A percentile compares a stretch with the other conserved stretches of the same genome.
These are phyloP conservation scores for Parazoanthus atlanticus DNA, from an alignment of 92 coral and sea anemone species.

Conservation along the genomic window DNA sequence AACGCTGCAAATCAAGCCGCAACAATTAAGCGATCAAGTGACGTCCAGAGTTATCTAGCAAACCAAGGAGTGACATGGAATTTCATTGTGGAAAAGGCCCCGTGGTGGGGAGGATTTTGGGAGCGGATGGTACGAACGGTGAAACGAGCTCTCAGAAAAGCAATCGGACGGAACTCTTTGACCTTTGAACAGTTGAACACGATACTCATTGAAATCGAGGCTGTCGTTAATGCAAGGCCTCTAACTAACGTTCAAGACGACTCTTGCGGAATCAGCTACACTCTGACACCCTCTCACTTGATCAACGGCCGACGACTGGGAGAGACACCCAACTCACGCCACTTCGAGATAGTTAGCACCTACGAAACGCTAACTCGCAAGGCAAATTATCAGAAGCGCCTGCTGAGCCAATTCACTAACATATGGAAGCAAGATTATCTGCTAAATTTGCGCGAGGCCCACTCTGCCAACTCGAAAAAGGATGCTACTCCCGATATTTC, in stretches of 20 bases:
- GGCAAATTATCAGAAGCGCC: slow-evolving; percentile 37
- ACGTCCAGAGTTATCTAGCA: slow-evolving; percentile 42
- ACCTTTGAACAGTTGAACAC: slow-evolving; percentile 39
- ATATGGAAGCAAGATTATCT: slow-evolving; percentile 50
- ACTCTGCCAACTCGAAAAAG: not conserved
- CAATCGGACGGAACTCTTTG: slow-evolving; percentile 34
- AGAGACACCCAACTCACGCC: slow-evolving; percentile 45
- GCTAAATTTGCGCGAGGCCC: slow-evolving; percentile 15
- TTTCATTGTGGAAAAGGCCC: slow-evolving; percentile 44
- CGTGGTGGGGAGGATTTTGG: slow-evolving; percentile 55
- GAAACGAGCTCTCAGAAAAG: slow-evolving; percentile 25
- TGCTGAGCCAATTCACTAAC: slow-evolving; percentile 48
- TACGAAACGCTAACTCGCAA: slow-evolving; percentile 41
- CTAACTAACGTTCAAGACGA: slow-evolving; percentile 49
- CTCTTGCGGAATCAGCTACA: slow-evolving; percentile 35
- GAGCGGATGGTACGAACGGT: slow-evolving; percentile 33
- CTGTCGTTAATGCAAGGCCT: slow-evolving; percentile 31
- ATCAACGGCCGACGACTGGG: slow-evolving; percentile 60
- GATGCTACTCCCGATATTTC: slow-evolving; percentile 8
- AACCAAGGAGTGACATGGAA: slow-evolving; percentile 47
- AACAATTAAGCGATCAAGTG: slow-evolving; percentile 22
- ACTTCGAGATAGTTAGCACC: slow-evolving; percentile 62
- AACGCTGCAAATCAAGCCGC: slow-evolving; percentile 29
- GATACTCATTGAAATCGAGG: slow-evolving; percentile 34
- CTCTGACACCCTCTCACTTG: slow-evolving; percentile 65